Evolutionary conservation across 2,888 invertebrate genomes (phyloP).

Genomic region (Scrobipalpa costella): DNA sequence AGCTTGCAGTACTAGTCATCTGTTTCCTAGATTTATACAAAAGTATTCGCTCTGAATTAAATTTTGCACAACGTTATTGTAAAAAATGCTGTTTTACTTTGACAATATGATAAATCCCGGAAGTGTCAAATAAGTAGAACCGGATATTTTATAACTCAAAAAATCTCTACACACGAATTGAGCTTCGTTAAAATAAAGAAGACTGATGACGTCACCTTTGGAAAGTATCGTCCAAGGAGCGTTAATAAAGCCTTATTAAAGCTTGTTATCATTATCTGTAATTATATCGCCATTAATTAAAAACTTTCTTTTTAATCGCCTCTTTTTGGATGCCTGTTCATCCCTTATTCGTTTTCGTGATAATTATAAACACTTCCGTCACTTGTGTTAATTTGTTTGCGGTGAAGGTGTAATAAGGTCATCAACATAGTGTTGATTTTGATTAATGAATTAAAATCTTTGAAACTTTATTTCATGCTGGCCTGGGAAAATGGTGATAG

Average conservation of each 20-base stretch:
- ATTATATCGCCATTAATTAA: constrained; percentile 25
- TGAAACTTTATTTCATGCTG: not conserved
- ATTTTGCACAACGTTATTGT: too few relatives aligned
- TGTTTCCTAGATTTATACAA: too few relatives aligned
- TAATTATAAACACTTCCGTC: constrained; percentile 1
- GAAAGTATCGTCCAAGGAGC: constrained; percentile 30
- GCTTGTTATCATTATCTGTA: constrained; percentile 26
- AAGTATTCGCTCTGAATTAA: too few relatives aligned
- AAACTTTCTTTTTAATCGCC: constrained; percentile 33
- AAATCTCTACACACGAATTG: not conserved
- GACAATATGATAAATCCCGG: too few relatives aligned
- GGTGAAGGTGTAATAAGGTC: not conserved
- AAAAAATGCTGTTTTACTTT: too few relatives aligned
- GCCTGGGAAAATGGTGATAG: not conserved
- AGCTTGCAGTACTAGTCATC: too few relatives aligned
- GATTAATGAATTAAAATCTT: not conserved
- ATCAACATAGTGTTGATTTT: not conserved
- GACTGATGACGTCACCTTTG: constrained; percentile 26
- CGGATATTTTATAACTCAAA: too few relatives aligned
- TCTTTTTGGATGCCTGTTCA: not conserved
- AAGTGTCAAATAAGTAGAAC: too few relatives aligned
- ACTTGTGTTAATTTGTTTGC: not conserved
- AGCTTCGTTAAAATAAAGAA: constrained; percentile 7
- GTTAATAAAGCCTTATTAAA: constrained; percentile 26
- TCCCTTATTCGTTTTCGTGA: constrained; percentile 2